Conservation (phyloP, 2,888 invertebrate species). For the Rhogogaster chlorosoma region DNA sequence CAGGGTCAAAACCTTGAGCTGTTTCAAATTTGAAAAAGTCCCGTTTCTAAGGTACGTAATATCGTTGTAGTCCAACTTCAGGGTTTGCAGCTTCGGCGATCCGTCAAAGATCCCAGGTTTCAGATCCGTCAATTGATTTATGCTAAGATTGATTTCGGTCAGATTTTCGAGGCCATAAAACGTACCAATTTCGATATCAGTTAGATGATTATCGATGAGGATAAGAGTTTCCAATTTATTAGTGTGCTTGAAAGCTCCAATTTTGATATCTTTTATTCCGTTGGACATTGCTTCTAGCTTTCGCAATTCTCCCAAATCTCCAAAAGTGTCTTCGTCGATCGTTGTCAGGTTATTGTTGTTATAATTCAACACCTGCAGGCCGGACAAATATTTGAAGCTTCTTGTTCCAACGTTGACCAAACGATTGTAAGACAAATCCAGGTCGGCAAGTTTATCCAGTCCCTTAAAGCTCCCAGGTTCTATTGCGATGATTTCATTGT, state of each 20-base stretch:
- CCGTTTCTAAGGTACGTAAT: slow-evolving; percentile 3
- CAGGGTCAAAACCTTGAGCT: not conserved
- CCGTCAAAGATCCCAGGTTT: slow-evolving; percentile 10
- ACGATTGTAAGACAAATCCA: slow-evolving; percentile 17
- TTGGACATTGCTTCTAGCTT: not conserved
- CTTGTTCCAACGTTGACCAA: not conserved
- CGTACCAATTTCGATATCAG: not conserved
- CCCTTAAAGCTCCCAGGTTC: slow-evolving; percentile 2
- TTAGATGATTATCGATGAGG: not conserved
- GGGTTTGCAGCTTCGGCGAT: not conserved
- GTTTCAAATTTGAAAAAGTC: slow-evolving; percentile 26
- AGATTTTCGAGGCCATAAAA: not conserved
- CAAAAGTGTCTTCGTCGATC: not conserved
- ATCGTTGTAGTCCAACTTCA: slow-evolving; percentile 18
- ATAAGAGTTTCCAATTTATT: slow-evolving; percentile 10
- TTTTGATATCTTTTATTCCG: not conserved
- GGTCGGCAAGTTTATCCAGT: not conserved
- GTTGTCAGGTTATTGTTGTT: not conserved
- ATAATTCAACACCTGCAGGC: not conserved
- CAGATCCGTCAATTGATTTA: slow-evolving; percentile 4
- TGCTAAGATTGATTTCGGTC: not conserved
- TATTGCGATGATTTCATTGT: not conserved
- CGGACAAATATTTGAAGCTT: not conserved
- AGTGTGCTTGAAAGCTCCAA: not conserved
- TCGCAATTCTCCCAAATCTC: not conserved